Conservation (phyloP, 2,797 vertebrate genomes). For the Pachyuromys duprasi region DNA sequence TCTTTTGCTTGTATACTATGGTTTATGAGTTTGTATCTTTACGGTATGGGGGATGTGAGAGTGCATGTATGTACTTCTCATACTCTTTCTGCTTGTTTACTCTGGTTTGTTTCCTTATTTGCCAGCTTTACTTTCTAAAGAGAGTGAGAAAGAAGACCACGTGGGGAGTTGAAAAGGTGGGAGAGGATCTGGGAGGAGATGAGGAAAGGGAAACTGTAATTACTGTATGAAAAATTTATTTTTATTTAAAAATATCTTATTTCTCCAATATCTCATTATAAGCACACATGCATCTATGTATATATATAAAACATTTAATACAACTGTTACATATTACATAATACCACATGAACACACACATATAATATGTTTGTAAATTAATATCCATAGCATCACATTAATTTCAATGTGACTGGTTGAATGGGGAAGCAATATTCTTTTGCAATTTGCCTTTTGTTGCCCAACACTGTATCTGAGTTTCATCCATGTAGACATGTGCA, state of each 20-base stretch:
- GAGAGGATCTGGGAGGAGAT: not conserved
- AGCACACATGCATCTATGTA: not conserved
- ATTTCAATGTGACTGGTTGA: not conserved
- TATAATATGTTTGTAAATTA: not conserved
- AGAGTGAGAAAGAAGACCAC: not conserved
- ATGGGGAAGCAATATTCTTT: conserved; percentile 12
- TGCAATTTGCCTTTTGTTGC: not conserved
- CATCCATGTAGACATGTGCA: not conserved
- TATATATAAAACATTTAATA: not conserved
- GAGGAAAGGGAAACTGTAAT: not conserved
- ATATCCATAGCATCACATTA: not conserved
- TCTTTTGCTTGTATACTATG: not conserved
- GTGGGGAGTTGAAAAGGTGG: not conserved
- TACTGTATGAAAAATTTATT: not conserved
- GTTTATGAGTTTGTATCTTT: not conserved
- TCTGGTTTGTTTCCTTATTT: not conserved
- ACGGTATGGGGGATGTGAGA: not conserved
- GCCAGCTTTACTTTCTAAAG: not conserved
- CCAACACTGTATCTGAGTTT: not conserved
- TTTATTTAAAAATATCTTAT: not conserved
- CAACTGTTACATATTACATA: not conserved
- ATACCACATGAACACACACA: not conserved
- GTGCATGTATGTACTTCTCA: not conserved
- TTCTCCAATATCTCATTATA: not conserved
- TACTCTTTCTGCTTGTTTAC: not conserved